These are phyloP conservation scores for Zapus hudsonius DNA, from an alignment of 2,113 vertebrate species.

Conservation along the genomic window DNA sequence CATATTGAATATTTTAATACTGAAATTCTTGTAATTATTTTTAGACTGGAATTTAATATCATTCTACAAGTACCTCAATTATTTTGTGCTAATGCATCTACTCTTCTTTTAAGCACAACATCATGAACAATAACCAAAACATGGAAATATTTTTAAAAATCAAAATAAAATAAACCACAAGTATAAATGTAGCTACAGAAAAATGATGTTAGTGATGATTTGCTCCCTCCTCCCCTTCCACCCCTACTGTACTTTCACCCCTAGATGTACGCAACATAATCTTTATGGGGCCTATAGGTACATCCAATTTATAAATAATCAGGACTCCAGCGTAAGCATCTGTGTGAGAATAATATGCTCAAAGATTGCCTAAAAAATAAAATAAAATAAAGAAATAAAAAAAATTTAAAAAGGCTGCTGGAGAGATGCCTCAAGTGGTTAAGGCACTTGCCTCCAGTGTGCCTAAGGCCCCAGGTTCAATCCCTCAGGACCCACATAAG, in stretches of 20 bases:
- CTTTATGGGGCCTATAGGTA: background rate
- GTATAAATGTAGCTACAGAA: background rate
- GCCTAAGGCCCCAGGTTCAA: no score
- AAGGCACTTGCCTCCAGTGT: no score
- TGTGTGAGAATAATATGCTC: background rate
- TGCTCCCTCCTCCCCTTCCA: background rate
- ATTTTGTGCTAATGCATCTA: background rate
- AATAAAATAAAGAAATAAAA: no score
- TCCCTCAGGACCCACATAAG: no score
- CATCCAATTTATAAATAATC: background rate
- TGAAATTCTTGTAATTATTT: background rate
- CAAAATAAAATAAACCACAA: background rate
- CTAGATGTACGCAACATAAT: background rate
- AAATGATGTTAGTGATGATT: background rate
- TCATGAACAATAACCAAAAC: background rate
- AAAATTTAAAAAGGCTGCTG: no score
- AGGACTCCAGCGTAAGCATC: background rate
- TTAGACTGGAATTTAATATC: background rate
- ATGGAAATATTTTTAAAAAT: background rate
- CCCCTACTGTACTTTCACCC: no score
- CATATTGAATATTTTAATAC: background rate
- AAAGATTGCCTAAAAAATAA: no score
- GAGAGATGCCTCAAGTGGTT: no score
- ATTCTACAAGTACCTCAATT: background rate
- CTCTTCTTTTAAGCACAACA: background rate